Base-by-base conservation (phyloP, 2,113 vertebrate genomes). In the Todiramphus saurophagus region DNA sequence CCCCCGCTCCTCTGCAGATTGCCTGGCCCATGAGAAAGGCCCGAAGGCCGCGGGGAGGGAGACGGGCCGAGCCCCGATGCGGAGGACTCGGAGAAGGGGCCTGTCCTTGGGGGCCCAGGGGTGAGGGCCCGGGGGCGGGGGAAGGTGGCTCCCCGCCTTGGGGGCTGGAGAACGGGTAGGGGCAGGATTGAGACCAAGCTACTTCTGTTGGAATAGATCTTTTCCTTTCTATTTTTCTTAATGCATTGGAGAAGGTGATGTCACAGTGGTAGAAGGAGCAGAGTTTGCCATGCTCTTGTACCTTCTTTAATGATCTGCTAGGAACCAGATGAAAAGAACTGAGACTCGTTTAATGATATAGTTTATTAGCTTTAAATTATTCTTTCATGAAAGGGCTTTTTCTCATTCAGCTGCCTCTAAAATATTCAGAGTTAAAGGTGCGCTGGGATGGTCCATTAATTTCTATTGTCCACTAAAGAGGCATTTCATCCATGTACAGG, bases 161-260 rank as follows among this genome's bases (percentile, higher is more conserved):
- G 62, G 60, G 41, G 63, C 19, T 1, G 7, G 50, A 17, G 50
- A 13, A 17, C 4, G 39, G 43, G 7, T 15, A 5, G 9, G 59
- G 63, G n/a, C 35, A 9, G 69, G 44, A 19, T 18, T 18, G 87
- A 48, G 46, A 27, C 31, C 9, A 0, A 16, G 37, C 53, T 53
- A 4, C 7, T 8, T 41, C 23, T 33, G 28, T 25, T n/a, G 37
- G 33, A 35, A 31, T 23, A 8, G 7, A 2, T 70, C 20, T n/a
- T 23, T 27, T 13, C 0, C 2, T 8, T 5, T 7, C 23, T 2
- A 7, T 3, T 4, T 21, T 19, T 43, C 7, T 20, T 35, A 62
- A 77, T 30, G 4, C 60, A 9, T 41, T 23, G 55, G 59, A 11
- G 9, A 24, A 21, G 66, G 28, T 86, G 87, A 90, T 96, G 79